Evolutionary conservation across 2,888 invertebrate genomes (phyloP).

Genomic region (Limnephilus lunatus): DNA sequence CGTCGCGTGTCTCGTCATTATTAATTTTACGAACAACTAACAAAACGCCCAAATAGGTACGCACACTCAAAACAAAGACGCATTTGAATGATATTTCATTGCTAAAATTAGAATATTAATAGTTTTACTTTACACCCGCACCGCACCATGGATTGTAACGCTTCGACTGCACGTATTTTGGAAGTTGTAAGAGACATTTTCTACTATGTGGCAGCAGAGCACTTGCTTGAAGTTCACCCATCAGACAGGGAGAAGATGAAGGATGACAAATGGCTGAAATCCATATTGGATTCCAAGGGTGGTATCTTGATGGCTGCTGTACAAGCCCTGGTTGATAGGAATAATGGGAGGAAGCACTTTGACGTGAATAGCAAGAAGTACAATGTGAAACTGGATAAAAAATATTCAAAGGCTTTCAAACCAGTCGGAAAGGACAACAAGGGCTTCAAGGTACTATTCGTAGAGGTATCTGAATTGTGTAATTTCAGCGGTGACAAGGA

Average conservation of each 20-base stretch:
- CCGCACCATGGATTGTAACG: no score
- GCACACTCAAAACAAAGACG: no score
- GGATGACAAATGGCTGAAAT: neutral
- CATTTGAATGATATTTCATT: no score
- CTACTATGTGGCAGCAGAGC: neutral
- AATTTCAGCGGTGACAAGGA: neutral
- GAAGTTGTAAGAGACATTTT: neutral
- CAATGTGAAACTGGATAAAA: constrained; percentile 8
- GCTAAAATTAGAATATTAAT: no score
- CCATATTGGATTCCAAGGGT: neutral
- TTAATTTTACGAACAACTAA: no score
- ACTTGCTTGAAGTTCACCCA: neutral
- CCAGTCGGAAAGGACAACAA: constrained; percentile 3
- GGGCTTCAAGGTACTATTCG: neutral
- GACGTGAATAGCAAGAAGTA: neutral
- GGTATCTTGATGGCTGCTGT: neutral
- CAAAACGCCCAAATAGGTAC: no score
- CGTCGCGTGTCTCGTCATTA: no score
- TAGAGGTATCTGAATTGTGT: neutral
- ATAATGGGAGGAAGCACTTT: neutral
- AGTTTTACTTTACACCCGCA: no score
- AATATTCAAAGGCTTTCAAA: neutral
- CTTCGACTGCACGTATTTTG: no score
- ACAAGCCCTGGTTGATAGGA: neutral
- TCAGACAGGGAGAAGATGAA: neutral